Base-by-base conservation (phyloP, 2,888 invertebrate genomes). In the Leucoma salicis region DNA sequence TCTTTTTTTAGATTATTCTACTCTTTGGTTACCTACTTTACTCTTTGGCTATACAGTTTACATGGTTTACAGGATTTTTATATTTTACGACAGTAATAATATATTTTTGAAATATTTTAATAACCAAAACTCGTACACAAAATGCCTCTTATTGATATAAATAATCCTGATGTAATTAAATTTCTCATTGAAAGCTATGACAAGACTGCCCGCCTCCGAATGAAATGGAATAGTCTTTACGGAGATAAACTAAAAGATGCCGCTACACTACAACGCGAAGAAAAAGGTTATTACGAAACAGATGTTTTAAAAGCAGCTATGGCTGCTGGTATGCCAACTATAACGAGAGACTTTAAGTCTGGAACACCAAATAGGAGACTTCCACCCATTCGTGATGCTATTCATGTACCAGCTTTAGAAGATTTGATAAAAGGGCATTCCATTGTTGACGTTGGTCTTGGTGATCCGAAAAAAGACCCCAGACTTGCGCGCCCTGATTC, bases 161-260 rank as follows among this genome's bases (percentile, higher is more conserved):
- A 59, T 6, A 73, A 73, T 21, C 76, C 78, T 0, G 69, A 63
- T 15, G 27, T 68, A 0, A 75, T 77, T 36, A 74, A 70, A 35
- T 77, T 76, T 43, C 65, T 77, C 10, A 31, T 66, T n/a, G 77
- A 77, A 40, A 70, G 18, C 32, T 75, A 76, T 53, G 75, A 77
- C 2, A 78, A 71, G 44, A 71, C 71, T 31, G 53, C 66, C 0
- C 49, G 68, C 8, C 67, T 77, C 27, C 70, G 75, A 2, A 60
- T 75, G 65, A 69, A 63, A 69, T 78, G 78, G 78, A 73, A 70
- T 42, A 40, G 35, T 2, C 15, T 54, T 8, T 43, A 74, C 35
- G 49, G 42, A 15, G 59, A 67, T 0, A 65, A 65, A 37, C 43
- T 76, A 8, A 44, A 64, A 34, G 12, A 66, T 10, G 68, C 78